Evolutionary conservation across 2,797 vertebrate species (phyloP).

Genomic region (Takifugu ocellatus): DNA sequence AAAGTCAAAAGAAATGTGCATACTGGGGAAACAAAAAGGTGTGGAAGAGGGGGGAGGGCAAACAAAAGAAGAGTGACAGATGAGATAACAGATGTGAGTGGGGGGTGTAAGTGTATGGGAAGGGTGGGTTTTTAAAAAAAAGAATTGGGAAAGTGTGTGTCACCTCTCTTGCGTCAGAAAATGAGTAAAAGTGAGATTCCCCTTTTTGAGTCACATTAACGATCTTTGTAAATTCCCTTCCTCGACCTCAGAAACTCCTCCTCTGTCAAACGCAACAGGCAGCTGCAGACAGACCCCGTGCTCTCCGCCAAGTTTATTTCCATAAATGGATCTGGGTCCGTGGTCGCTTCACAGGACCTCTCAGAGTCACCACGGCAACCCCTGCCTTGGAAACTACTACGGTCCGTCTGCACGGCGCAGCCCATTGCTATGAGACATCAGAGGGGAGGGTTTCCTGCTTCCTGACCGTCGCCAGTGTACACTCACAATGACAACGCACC

Average conservation of each 20-base stretch:
- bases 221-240: neutral
- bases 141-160: too few relatives aligned
- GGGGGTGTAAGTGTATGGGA: neutral
- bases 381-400: slow-evolving; percentile 7
- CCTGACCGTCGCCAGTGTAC: slow-evolving; percentile 5
- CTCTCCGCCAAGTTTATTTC: neutral
- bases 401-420: slow-evolving; percentile 3
- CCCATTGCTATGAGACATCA: slow-evolving; percentile 20
- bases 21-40: neutral
- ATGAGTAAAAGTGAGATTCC: slow-evolving; percentile 4
- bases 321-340: neutral
- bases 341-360: slow-evolving; percentile 4
- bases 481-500: slow-evolving; percentile 34
- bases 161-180: neutral
- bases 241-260: slow-evolving; percentile 6
- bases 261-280: neutral
- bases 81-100: neutral
- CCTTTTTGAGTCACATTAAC: neutral
- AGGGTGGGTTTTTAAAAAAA: too few relatives aligned
- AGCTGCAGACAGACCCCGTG: neutral
- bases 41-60: neutral
- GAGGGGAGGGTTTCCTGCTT: neutral
- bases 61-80: neutral
- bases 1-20: neutral
- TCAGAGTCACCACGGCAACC: slow-evolving; percentile 32